phyloP scores from a whole-genome alignment of 2,888 invertebrate genomes.

The Acleris laterana region DNA sequence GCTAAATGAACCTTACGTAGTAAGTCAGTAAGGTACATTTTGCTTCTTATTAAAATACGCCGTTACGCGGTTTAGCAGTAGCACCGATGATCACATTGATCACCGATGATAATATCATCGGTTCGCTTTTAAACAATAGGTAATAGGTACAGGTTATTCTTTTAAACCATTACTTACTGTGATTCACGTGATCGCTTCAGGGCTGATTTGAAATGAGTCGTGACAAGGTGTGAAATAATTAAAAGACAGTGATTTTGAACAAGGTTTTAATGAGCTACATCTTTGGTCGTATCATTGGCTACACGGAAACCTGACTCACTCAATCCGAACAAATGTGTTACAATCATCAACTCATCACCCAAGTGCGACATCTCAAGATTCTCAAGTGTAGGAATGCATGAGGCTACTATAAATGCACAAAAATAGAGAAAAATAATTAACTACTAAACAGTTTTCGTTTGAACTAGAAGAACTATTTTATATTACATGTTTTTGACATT shows the following conservation, averaged over 20 bases:
- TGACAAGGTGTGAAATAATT: slow-evolving; percentile 41
- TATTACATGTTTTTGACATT: slow-evolving; percentile 61
- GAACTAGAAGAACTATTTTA: slow-evolving; percentile 58
- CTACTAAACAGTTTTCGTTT: slow-evolving; percentile 64
- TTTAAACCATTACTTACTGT: too few relatives aligned
- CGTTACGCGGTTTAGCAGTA: too few relatives aligned
- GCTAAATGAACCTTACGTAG: too few relatives aligned
- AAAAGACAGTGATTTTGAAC: slow-evolving; percentile 65
- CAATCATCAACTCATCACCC: slow-evolving; percentile 45
- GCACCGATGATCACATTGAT: too few relatives aligned
- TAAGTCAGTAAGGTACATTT: too few relatives aligned
- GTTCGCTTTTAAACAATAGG: too few relatives aligned
- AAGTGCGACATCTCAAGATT: slow-evolving; percentile 50
- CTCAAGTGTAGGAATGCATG: slow-evolving; percentile 65
- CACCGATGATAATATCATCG: too few relatives aligned
- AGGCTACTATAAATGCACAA: slow-evolving; percentile 66
- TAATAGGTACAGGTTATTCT: too few relatives aligned
- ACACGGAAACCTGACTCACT: slow-evolving; percentile 67
- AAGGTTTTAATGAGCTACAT: slow-evolving; percentile 82
- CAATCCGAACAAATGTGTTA: slow-evolving; percentile 49
- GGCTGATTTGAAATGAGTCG: not conserved
- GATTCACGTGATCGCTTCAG: too few relatives aligned
- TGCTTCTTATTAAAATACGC: too few relatives aligned
- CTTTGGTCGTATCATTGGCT: slow-evolving; percentile 89
- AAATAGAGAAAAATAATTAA: slow-evolving; percentile 34